These are phyloP conservation scores for Ormyrus rosae DNA, from an alignment of 2,888 invertebrate genomes.

Conservation along the genomic window DNA sequence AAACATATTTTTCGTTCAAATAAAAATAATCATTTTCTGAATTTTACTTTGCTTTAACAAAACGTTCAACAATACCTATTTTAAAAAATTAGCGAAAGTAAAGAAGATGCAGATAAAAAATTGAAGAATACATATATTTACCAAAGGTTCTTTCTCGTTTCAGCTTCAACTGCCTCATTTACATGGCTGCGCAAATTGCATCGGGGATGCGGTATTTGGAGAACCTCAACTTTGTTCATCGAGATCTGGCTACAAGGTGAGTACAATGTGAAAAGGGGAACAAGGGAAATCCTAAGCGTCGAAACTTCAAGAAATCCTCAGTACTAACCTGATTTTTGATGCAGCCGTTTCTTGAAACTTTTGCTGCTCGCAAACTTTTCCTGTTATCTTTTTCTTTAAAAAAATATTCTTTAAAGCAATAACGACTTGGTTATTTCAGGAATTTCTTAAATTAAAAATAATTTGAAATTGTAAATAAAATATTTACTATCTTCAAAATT, in stretches of 20 bases:
- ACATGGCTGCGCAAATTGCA: constrained; percentile 90
- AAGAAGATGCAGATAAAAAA: too few species aligned
- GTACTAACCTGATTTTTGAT: constrained; percentile 38
- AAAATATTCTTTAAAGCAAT: constrained; percentile 22
- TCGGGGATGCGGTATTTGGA: constrained; percentile 94
- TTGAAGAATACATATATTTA: too few species aligned
- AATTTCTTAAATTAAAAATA: too few species aligned
- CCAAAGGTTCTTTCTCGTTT: constrained; percentile 64
- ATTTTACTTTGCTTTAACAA: too few species aligned
- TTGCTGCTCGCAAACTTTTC: constrained; percentile 9
- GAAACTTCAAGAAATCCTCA: constrained; percentile 30
- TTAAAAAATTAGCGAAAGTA: too few species aligned
- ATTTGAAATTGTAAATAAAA: too few species aligned
- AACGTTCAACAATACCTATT: too few species aligned
- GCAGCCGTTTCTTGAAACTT: constrained; percentile 13
- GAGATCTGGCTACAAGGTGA: constrained; percentile 90
- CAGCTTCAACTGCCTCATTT: constrained; percentile 86
- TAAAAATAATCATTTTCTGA: too few species aligned
- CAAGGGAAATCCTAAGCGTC: constrained; percentile 37
- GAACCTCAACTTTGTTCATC: constrained; percentile 92
- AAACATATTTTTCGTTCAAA: too few species aligned
- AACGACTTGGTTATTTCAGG: too few species aligned
- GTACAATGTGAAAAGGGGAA: constrained; percentile 46
- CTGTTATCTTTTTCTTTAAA: constrained; percentile 9
- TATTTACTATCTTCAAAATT: background rate